These are phyloP conservation scores for Sepioteuthis lessoniana DNA, from an alignment of 2,888 invertebrate species.

Conservation along the genomic window DNA sequence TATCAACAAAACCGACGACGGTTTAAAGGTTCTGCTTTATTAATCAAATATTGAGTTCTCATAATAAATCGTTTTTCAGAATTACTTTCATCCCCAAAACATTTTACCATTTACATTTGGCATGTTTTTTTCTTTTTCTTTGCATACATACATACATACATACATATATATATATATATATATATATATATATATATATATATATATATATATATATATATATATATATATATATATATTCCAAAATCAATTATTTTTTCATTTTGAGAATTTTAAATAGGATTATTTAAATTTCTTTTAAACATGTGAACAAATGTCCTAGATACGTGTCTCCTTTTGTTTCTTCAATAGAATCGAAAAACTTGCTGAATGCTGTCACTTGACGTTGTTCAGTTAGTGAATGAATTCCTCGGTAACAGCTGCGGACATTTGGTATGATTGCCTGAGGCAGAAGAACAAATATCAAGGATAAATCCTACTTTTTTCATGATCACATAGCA, in stretches of 20 bases:
- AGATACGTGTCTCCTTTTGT: too few relatives aligned
- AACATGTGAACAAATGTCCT: too few relatives aligned
- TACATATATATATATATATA: too few relatives aligned
- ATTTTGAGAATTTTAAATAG: background rate
- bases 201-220: too few relatives aligned
- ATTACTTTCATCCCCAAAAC: background rate
- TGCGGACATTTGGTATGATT: background rate
- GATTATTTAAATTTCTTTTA: background rate
- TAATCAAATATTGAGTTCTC: background rate
- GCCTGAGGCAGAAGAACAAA: background rate
- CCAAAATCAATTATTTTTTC: background rate
- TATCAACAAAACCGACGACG: too few relatives aligned
- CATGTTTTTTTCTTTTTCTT: too few relatives aligned
- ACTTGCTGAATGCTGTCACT: too few relatives aligned
- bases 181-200: too few relatives aligned
- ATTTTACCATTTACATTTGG: background rate
- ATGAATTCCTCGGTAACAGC: background rate
- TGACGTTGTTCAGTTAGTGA: too few relatives aligned
- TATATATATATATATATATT: background rate
- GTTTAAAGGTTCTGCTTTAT: background rate
- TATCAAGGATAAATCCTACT: conserved; percentile 2
- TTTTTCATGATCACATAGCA: background rate
- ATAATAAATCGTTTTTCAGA: background rate
- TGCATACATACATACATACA: too few relatives aligned
- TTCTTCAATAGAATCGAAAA: too few relatives aligned